Percentiles rank a stretch among this genome's conserved stretches.
These are phyloP conservation scores for Xylota segnis DNA, from an alignment of 2,888 invertebrate species.

Conservation along the genomic window DNA sequence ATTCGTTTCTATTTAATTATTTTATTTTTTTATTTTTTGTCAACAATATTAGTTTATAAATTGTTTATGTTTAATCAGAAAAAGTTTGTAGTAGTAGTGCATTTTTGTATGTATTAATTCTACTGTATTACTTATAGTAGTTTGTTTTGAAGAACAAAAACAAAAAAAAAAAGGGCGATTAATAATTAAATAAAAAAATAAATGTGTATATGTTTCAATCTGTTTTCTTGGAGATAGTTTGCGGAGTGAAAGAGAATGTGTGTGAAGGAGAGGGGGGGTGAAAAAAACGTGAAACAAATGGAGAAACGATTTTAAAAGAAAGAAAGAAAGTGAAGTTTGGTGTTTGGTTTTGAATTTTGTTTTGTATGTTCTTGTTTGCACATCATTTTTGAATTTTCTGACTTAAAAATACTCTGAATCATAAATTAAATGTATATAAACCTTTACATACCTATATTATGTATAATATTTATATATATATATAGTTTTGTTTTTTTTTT, in stretches of 20 bases:
- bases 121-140: slow-evolving; percentile 44
- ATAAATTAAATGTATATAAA: slow-evolving; percentile 76
- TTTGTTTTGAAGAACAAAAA: slow-evolving; percentile 15
- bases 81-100: slow-evolving; percentile 62
- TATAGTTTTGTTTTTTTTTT: slow-evolving; percentile 49
- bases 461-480: slow-evolving; percentile 70
- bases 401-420: slow-evolving; percentile 59
- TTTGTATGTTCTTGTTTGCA: slow-evolving; percentile 48
- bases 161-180: no score
- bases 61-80: slow-evolving; percentile 49
- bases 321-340: slow-evolving; percentile 24
- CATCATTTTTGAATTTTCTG: slow-evolving; percentile 56
- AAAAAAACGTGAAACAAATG: slow-evolving; percentile 1
- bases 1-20: slow-evolving; percentile 56
- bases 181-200: slow-evolving; percentile 8
- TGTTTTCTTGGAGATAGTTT: slow-evolving; percentile 52
- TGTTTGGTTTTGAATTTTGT: slow-evolving; percentile 18
- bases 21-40: slow-evolving; percentile 22
- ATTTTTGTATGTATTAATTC: slow-evolving; percentile 13
- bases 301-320: slow-evolving; percentile 4
- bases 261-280: slow-evolving; percentile 8
- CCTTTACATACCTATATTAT: slow-evolving; percentile 72
- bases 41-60: slow-evolving; percentile 64
- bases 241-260: slow-evolving; percentile 28
- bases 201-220: slow-evolving; percentile 14